These are phyloP conservation scores for Pteropus rufus DNA, from an alignment of 2,797 vertebrate species.

Conservation along the genomic window DNA sequence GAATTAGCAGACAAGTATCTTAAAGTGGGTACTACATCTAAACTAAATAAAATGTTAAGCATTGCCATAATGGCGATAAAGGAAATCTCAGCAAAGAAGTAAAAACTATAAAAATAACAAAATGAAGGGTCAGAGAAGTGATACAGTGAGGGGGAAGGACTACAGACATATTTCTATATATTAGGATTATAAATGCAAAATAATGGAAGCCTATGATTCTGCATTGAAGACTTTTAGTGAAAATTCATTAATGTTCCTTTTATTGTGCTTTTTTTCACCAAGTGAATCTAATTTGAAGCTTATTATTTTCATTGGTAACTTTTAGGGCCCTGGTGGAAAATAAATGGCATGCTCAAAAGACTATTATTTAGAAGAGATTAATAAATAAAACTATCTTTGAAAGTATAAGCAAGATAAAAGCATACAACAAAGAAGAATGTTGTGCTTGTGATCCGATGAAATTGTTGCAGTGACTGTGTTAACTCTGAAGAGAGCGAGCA, in stretches of 20 bases:
- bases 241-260: background rate
- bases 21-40: background rate
- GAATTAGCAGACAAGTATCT: background rate
- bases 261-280: background rate
- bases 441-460: background rate
- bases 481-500: background rate
- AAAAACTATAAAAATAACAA: background rate
- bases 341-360: background rate
- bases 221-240: background rate
- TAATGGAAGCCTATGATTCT: background rate
- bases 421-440: background rate
- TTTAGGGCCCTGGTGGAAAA: background rate
- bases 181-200: background rate
- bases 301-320: background rate
- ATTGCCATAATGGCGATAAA: background rate
- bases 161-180: background rate
- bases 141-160: background rate
- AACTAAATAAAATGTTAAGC: background rate
- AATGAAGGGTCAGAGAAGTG: background rate
- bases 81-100: background rate
- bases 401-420: background rate
- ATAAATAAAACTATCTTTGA: background rate
- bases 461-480: fast-evolving
- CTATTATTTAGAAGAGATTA: background rate
- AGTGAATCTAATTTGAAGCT: background rate